Evolutionary conservation across 2,888 invertebrate genomes (phyloP).

Genomic region (Andrena fulva): DNA sequence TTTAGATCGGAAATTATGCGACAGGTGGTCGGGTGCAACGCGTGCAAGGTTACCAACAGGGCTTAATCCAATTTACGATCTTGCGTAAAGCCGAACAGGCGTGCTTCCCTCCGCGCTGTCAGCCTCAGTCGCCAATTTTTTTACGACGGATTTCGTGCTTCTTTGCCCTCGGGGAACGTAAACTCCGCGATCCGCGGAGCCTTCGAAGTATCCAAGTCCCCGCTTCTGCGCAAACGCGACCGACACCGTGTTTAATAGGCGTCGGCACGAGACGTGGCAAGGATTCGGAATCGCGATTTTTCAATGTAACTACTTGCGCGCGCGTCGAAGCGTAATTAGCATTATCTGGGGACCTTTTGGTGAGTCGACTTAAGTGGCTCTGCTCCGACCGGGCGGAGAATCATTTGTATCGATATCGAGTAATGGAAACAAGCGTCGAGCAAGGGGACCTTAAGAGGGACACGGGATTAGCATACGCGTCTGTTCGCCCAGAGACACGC

Average conservation of each 20-base stretch:
- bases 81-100: conserved; percentile 47
- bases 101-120: not conserved
- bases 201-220: not conserved
- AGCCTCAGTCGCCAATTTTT: not conserved
- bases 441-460: conserved; percentile 39
- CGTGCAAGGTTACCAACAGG: conserved; percentile 50
- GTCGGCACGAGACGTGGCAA: not conserved
- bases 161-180: not conserved
- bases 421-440: conserved; percentile 24
- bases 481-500: not conserved
- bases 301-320: not conserved
- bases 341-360: conserved; percentile 18
- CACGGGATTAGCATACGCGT: conserved; percentile 54
- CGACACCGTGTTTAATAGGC: not conserved
- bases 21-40: conserved; percentile 61
- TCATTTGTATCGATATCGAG: conserved; percentile 39
- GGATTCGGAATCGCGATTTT: conserved; percentile 13
- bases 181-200: not conserved
- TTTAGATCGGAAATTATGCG: conserved; percentile 67
- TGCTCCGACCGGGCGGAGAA: conserved; percentile 16
- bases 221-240: too few relatives aligned
- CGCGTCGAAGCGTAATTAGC: conserved; percentile 22
- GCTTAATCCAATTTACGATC: conserved; percentile 67
- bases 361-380: conserved; percentile 19
- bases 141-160: not conserved